Evolutionary conservation across 2,888 invertebrate species (phyloP), one percentile per base, ranked within the genome.

Genomic region (Ormyrus pomaceus): DNA sequence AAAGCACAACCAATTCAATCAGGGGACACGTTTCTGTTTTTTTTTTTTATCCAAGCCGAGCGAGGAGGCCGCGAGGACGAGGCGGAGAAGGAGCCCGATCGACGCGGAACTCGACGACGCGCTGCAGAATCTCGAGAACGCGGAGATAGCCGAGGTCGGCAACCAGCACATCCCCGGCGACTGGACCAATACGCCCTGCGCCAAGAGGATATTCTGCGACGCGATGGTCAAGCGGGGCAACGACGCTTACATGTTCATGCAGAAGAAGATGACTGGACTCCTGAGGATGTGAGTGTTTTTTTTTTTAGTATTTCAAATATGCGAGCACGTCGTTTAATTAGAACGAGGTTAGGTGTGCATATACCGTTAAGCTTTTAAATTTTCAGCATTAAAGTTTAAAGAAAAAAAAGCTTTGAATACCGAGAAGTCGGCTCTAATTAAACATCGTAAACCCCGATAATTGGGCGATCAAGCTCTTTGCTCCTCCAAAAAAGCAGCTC

Each of bases 171-270:
- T 90, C 4, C 85, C 88, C 6, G 90, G 89, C 1, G 93, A 95
- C 86, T 96, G 95, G 96, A 92, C 93, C 51, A 94, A 95, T 89
- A 95, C 95, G 2, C 94, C 95, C 74, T 96, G 96, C 87, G 95
- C 96, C 4, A 95, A 96, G 88, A 93, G 92, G 86, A 93, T 95
- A 83, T 95, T 96, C 91, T 96, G 96, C 89, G 94, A 95, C 86
- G 94, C 95, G 62, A 94, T 96, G 92, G 91, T 94, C 59, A 92
- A 93, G 79, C 95, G 95, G 85, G 92, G 94, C 71, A 92, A 94
- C 1, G 95, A 96, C 87, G 94, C 95, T 50, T 91, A 94, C 81
- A 93, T 94, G 83, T 92, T 94, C 62, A 95, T 95, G 95, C 95
- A 96, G 91, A 96, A 96, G 91, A 95, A 95, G 89, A 95, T 96